Percentiles rank a stretch among this genome's conserved stretches.
These are phyloP conservation scores for Spea hammondii DNA, from an alignment of 2,797 vertebrate genomes.

Conservation along the genomic window DNA sequence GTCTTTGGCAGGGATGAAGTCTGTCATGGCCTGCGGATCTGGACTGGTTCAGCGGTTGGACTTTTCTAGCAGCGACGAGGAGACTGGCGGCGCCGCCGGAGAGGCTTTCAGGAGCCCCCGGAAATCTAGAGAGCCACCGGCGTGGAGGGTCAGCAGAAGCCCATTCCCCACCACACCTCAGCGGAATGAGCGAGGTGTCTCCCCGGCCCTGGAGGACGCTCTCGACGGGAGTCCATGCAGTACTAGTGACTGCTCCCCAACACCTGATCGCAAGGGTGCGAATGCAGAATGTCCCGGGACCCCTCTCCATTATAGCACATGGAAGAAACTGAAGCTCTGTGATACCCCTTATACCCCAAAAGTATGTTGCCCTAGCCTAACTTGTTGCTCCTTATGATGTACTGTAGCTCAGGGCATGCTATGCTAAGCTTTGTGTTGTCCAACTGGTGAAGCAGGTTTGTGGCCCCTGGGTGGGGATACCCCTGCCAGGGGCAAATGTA, in stretches of 20 bases:
- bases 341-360: constrained; percentile 86
- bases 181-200: constrained; percentile 48
- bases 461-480: too few species aligned
- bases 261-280: neutral
- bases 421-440: too few species aligned
- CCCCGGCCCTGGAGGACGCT: constrained; percentile 36
- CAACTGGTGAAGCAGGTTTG: too few species aligned
- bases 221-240: constrained; percentile 45
- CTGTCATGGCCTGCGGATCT: constrained; percentile 50
- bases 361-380: constrained; percentile 63
- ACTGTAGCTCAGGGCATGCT: too few species aligned
- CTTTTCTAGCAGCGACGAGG: constrained; percentile 74
- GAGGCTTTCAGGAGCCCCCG: constrained; percentile 42
- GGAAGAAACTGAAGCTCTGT: constrained; percentile 75
- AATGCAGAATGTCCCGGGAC: constrained; percentile 60
- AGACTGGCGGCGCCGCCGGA: constrained; percentile 2
- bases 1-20: neutral
- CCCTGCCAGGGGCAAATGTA: too few species aligned
- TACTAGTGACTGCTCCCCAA: neutral
- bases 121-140: neutral
- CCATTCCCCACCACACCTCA: constrained; percentile 55
- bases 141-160: constrained; percentile 16
- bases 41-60: constrained; percentile 72
- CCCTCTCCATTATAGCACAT: constrained; percentile 73
- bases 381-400: too few species aligned